Percentiles rank a stretch among this genome's conserved stretches.
These are phyloP conservation scores for Iselma pallidipennis DNA, from an alignment of 2,888 invertebrate species.

Conservation along the genomic window DNA sequence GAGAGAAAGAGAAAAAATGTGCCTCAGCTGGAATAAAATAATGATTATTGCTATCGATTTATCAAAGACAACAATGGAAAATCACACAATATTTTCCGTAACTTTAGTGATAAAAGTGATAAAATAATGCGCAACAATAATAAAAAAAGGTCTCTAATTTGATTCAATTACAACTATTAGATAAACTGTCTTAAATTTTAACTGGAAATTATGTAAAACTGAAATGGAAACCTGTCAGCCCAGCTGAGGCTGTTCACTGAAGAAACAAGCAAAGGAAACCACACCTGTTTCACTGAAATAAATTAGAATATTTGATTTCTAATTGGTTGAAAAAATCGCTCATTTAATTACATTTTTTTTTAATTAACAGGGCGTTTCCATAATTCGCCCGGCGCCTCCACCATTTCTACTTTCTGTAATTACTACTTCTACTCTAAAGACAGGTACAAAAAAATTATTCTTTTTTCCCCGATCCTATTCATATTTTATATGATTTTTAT, in stretches of 20 bases:
- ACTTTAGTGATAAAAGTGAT: no score
- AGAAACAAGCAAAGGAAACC: no score
- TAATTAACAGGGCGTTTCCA: no score
- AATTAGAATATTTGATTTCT: no score
- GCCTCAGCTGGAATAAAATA: constrained; percentile 15
- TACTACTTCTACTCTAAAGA: not conserved
- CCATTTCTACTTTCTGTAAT: not conserved
- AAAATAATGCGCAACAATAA: not conserved
- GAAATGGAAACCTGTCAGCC: not conserved
- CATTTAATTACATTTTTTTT: no score
- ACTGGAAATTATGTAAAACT: not conserved
- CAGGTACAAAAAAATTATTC: no score
- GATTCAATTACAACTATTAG: no score
- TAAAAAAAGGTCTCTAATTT: no score
- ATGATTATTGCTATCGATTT: not conserved
- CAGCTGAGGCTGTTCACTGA: not conserved
- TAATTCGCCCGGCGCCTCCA: not conserved
- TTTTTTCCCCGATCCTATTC: not conserved
- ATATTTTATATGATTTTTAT: not conserved
- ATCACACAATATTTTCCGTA: not conserved
- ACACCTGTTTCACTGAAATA: no score
- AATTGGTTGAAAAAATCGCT: no score
- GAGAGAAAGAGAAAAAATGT: not conserved
- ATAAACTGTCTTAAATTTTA: not conserved
- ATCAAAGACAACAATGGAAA: not conserved